Percentiles rank a stretch among this genome's conserved stretches.
Conservation (phyloP, 2,888 invertebrate species). For the Ochropacha duplaris region DNA sequence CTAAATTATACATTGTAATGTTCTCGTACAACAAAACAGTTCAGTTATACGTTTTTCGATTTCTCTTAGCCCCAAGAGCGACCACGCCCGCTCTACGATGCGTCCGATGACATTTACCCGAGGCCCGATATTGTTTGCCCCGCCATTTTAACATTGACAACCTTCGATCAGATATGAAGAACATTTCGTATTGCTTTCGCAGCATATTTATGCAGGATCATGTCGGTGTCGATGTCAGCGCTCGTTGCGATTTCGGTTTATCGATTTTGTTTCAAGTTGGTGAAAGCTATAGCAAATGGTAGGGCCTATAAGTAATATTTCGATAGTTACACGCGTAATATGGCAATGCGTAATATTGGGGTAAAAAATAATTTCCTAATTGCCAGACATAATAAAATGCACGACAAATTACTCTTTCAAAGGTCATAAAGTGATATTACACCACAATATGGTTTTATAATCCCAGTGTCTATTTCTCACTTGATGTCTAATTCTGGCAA, state of each 20-base stretch:
- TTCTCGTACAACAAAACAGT: slow-evolving; percentile 7
- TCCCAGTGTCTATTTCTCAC: too few relatives aligned
- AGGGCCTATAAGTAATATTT: slow-evolving; percentile 13
- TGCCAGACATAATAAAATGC: neutral
- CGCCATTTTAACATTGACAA: slow-evolving; percentile 58
- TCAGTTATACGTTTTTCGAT: slow-evolving; percentile 28
- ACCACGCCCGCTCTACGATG: slow-evolving; percentile 45
- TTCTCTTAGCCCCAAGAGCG: slow-evolving; percentile 31
- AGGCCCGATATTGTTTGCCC: slow-evolving; percentile 49
- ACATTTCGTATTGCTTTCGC: slow-evolving; percentile 37
- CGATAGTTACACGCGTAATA: neutral
- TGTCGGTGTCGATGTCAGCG: slow-evolving; percentile 16
- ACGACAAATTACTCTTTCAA: neutral
- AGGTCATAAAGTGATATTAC: neutral
- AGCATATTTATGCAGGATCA: slow-evolving; percentile 48
- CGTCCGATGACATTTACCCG: slow-evolving; percentile 63
- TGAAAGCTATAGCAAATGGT: slow-evolving; percentile 39
- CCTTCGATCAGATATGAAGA: slow-evolving; percentile 46
- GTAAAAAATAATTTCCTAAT: neutral
- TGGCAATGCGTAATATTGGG: neutral
- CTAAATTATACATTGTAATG: slow-evolving; percentile 60
- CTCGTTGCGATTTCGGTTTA: slow-evolving; percentile 23
- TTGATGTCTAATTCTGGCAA: neutral
- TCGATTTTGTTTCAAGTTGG: slow-evolving; percentile 26
- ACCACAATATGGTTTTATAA: neutral